Base-by-base conservation (phyloP, 1,140 invertebrate genomes). In the Agraylea sexmaculata region DNA sequence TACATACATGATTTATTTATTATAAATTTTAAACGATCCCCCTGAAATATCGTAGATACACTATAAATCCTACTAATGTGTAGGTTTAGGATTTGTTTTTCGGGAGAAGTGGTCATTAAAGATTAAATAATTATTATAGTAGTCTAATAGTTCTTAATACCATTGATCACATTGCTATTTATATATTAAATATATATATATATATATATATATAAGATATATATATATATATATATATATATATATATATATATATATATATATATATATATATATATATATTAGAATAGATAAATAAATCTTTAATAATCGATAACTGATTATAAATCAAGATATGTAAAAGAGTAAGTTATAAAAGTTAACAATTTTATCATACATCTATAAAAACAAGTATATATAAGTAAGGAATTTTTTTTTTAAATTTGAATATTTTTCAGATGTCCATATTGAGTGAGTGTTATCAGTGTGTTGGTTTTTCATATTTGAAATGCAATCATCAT, bases 141-240 rank as follows among this genome's bases (percentile, higher is more conserved):
- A 32, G 39, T 41, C 39, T 22, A 41, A 32, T 19, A 41, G 39
- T n/a, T n/a, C n/a, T n/a, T n/a, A 41, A 32, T 34, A 34, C 11
- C 39, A 32, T 19, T 41, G 39, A 41, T 41, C 39, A n/a, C 30
- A 13, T 12, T 13, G 18, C 5, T 15, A 30, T 30, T 30, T 4
- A 30, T 30, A 12, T 12, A 30, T 30, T 12, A 12, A 12, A 30
- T 12, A 12, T 5, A 30, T 30, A 30, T 30, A 30, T 30, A 30
- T 12, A 30, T 30, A 30, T 30, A 5, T 30, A 30, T 12, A 30
- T 30, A 30, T 30, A 4, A 30, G n/a, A 12, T 30, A 12, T 12
- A 30, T 30, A 4, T 6, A 30, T 30, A 5, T 7, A 5, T 30
- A 12, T 30, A 30, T 30, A 30, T 30, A 7, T 30, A 30, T 30